phyloP scores from a whole-genome alignment of 2,888 invertebrate genomes.

The Ecliptopera silaceata region DNA sequence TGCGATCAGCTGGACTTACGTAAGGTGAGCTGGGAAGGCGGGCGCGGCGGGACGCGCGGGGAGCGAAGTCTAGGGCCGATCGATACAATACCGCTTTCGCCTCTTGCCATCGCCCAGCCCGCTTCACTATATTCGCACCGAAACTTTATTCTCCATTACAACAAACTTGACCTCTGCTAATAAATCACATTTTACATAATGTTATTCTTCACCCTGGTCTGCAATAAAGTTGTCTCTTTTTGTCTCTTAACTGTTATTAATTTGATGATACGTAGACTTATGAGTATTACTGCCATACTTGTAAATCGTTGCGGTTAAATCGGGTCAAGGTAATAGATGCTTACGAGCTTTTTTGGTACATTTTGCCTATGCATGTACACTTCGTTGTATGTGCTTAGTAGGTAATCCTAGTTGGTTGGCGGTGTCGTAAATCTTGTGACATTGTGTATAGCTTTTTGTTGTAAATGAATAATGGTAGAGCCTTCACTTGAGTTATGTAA shows the following conservation, averaged over 20 bases:
- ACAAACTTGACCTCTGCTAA: slow-evolving; percentile 29
- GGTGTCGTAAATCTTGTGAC: too few relatives aligned
- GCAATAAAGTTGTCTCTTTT: slow-evolving; percentile 14
- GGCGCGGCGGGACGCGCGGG: slow-evolving; percentile 46
- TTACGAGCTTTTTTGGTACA: slow-evolving; percentile 21
- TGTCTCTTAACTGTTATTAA: slow-evolving; percentile 12
- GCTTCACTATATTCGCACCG: slow-evolving; percentile 58
- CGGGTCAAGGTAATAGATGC: slow-evolving; percentile 39
- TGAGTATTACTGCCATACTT: slow-evolving; percentile 26
- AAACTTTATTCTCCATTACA: slow-evolving; percentile 40
- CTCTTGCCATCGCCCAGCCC: slow-evolving; percentile 65
- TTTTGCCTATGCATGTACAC: not conserved
- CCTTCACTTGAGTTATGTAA: too few relatives aligned
- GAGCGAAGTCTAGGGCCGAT: slow-evolving; percentile 72
- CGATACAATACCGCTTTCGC: slow-evolving; percentile 78
- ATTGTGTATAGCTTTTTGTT: too few relatives aligned
- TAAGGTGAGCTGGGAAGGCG: slow-evolving; percentile 65
- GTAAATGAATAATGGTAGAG: too few relatives aligned
- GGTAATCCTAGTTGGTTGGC: too few relatives aligned
- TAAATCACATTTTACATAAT: slow-evolving; percentile 16
- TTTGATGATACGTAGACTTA: slow-evolving; percentile 21
- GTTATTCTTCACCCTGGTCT: slow-evolving; percentile 10
- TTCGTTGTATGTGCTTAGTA: too few relatives aligned
- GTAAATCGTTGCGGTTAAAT: slow-evolving; percentile 33
- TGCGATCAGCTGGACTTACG: slow-evolving; percentile 81